phyloP scores from a whole-genome alignment of 2,113 vertebrate species.

The Epinephelus lanceolatus region DNA sequence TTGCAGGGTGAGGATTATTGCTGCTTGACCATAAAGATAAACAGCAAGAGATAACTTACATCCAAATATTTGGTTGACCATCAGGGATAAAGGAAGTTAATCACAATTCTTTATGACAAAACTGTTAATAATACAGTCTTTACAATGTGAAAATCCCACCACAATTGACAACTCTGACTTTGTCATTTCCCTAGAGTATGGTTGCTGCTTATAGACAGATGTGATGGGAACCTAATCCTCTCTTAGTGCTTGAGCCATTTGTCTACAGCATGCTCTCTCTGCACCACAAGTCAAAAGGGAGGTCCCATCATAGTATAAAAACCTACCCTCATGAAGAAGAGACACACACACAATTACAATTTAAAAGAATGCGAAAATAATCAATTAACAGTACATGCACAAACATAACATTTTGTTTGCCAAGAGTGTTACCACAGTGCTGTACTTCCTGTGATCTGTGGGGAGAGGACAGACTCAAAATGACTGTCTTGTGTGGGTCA shows the following conservation, averaged over 20 bases:
- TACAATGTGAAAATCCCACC: background rate
- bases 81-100: background rate
- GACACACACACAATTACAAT: background rate
- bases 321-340: conserved; percentile 1
- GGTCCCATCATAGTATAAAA: background rate
- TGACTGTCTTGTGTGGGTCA: background rate
- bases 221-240: conserved; percentile 48
- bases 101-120: background rate
- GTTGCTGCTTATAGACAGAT: conserved; percentile 43
- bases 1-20: conserved; percentile 9
- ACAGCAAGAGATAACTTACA: conserved; percentile 14
- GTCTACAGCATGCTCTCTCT: conserved; percentile 14
- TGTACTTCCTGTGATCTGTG: background rate
- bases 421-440: conserved; percentile 11
- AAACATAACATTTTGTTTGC: conserved; percentile 7
- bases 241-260: conserved; percentile 45
- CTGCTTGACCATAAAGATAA: conserved; percentile 9
- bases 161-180: background rate
- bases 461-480: conserved; percentile 12
- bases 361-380: background rate
- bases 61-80: conserved; percentile 1
- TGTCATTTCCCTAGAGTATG: conserved; percentile 6
- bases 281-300: conserved; percentile 37
- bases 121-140: background rate
- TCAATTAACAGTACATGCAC: background rate